Conservation (phyloP, 2,888 invertebrate genomes). For the Spodoptera exigua region DNA sequence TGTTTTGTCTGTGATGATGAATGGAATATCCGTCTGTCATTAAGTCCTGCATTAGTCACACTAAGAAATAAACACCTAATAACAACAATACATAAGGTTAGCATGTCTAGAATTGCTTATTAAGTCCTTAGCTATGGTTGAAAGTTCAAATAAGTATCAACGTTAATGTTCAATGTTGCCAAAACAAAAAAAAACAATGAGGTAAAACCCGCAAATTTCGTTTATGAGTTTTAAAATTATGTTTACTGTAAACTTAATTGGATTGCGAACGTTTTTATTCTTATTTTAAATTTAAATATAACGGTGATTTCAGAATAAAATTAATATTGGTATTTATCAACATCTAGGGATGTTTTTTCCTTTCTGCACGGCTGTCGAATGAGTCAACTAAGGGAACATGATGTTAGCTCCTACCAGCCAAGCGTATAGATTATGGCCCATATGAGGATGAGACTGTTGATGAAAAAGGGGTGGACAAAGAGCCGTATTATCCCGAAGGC, state of each 20-base stretch:
- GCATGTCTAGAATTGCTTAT: constrained; percentile 39
- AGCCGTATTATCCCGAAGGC: no score
- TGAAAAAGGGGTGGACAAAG: no score
- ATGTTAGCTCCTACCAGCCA: no score
- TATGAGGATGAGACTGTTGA: no score
- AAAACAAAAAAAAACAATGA: constrained; percentile 34
- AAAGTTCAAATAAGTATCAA: constrained; percentile 35
- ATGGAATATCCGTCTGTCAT: no score
- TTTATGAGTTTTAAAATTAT: constrained; percentile 53
- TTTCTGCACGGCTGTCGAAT: no score
- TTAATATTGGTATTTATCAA: no score
- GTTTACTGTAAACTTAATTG: constrained; percentile 53
- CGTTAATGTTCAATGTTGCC: constrained; percentile 45
- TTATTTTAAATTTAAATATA: not conserved
- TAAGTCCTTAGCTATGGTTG: constrained; percentile 15
- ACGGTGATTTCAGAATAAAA: no score
- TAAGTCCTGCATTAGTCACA: constrained; percentile 12
- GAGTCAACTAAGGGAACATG: no score
- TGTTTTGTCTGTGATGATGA: no score
- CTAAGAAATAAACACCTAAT: constrained; percentile 34
- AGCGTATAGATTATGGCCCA: no score
- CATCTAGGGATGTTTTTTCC: no score
- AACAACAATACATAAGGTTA: constrained; percentile 26
- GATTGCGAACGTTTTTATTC: constrained; percentile 31
- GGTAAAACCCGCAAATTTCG: constrained; percentile 43